phyloP scores from a whole-genome alignment of 92 coral and sea anemone genomes.

The Epizoanthus stellaris region DNA sequence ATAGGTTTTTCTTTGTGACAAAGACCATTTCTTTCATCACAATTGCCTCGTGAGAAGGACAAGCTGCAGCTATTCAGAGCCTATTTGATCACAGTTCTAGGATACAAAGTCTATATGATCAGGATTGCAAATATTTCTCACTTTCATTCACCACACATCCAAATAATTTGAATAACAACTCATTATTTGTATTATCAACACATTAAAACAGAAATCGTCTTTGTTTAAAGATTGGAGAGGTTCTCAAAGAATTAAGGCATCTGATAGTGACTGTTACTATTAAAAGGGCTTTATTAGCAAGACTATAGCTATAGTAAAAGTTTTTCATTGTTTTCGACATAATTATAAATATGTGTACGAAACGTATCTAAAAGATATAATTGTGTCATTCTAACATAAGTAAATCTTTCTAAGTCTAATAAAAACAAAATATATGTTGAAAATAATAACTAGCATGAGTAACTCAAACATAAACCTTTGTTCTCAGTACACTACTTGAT shows the following conservation, averaged over 20 bases:
- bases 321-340: too few relatives aligned
- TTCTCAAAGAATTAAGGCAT: neutral
- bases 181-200: neutral
- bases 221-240: neutral
- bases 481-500: too few relatives aligned
- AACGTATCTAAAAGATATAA: too few relatives aligned
- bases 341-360: too few relatives aligned
- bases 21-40: neutral
- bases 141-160: neutral
- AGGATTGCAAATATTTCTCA: neutral
- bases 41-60: too few relatives aligned
- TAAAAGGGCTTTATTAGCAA: neutral
- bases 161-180: neutral
- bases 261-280: neutral
- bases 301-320: too few relatives aligned
- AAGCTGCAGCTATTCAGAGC: neutral
- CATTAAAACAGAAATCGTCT: neutral
- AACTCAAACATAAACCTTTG: too few relatives aligned
- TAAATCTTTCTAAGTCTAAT: too few relatives aligned
- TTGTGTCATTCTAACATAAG: too few relatives aligned
- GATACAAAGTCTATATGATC: neutral
- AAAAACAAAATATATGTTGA: too few relatives aligned
- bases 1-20: neutral
- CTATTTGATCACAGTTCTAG: neutral
- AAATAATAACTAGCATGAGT: too few relatives aligned